phyloP scores from a whole-genome alignment of 2,797 vertebrate species.

The Malacoctenus gilli region DNA sequence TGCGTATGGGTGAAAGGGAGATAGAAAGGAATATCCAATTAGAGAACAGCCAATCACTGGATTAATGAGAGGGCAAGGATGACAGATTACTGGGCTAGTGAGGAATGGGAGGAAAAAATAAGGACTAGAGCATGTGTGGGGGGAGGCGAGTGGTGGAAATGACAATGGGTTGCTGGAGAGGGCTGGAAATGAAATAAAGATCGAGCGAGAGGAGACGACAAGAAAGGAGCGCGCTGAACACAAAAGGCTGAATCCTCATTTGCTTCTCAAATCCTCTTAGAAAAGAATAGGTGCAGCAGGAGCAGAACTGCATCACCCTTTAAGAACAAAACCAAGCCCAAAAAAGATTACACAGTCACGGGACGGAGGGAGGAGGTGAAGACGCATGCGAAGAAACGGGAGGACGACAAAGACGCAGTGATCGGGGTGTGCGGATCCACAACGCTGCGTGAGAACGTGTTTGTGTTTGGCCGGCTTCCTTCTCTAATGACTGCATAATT shows the following conservation, averaged over 20 bases:
- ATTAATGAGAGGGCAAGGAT: constrained; percentile 77
- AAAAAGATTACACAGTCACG: constrained; percentile 40
- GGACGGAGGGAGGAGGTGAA: constrained; percentile 10
- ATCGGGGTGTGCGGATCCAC: constrained; percentile 1
- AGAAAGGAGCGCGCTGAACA: constrained; percentile 29
- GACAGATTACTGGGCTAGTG: constrained; percentile 57
- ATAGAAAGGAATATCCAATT: constrained; percentile 79
- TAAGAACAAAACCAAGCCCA: constrained; percentile 45
- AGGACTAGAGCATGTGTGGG: constrained; percentile 4
- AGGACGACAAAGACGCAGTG: constrained; percentile 24
- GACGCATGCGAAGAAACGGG: constrained; percentile 22
- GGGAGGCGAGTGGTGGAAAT: constrained; percentile 22
- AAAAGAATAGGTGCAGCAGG: constrained; percentile 38
- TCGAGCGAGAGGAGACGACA: constrained; percentile 26
- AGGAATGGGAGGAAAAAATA: constrained; percentile 5
- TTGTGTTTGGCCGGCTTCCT: constrained; percentile 14
- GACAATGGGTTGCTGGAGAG: no score
- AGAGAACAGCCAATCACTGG: constrained; percentile 81
- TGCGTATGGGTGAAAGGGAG: constrained; percentile 3
- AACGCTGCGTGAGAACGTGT: constrained; percentile 14
- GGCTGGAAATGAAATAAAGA: constrained; percentile 43
- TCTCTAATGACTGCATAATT: constrained; percentile 45
- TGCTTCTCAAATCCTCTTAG: constrained; percentile 57
- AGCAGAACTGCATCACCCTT: constrained; percentile 52
- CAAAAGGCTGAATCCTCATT: constrained; percentile 50